Conservation (phyloP, 1,140 invertebrate genomes). For the Trichogramma pretiosum region DNA sequence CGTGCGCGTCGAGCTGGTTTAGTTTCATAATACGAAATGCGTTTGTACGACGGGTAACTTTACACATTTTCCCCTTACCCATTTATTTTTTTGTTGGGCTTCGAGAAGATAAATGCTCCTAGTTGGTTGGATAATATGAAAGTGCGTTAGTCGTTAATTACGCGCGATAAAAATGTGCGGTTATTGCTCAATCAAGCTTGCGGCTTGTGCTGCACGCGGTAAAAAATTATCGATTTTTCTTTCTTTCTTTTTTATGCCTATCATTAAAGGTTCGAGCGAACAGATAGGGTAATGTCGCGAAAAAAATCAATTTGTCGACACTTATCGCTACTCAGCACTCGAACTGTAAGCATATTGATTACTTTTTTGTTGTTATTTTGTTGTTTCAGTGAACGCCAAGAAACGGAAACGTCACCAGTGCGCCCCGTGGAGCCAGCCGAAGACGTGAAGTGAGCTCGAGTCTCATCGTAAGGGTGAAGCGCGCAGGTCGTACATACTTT, state of each 20-base stretch:
- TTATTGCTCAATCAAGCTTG: not conserved
- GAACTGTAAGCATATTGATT: constrained; percentile 5
- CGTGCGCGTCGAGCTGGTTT: too few relatives aligned
- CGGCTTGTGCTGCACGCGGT: not conserved
- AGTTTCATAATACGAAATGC: too few relatives aligned
- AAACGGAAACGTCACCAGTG: constrained; percentile 37
- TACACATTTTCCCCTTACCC: too few relatives aligned
- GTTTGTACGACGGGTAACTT: too few relatives aligned
- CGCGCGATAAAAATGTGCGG: too few relatives aligned
- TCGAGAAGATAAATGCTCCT: too few relatives aligned
- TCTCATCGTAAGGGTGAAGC: too few relatives aligned
- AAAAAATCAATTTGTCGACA: too few relatives aligned
- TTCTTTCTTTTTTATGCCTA: not conserved
- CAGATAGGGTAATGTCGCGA: not conserved
- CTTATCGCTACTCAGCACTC: not conserved
- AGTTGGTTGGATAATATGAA: too few relatives aligned
- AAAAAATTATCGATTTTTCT: not conserved
- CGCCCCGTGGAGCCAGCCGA: constrained; percentile 30
- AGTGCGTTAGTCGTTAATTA: too few relatives aligned
- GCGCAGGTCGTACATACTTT: constrained; percentile 35
- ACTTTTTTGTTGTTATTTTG: constrained; percentile 12
- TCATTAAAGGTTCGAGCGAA: not conserved
- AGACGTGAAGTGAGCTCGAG: constrained; percentile 33
- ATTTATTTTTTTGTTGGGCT: too few relatives aligned
- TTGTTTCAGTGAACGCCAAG: constrained; percentile 40